These are phyloP conservation scores for Temnopleurus reevesii DNA, from an alignment of 53 echinoderm and acorn worm species.

Conservation along the genomic window DNA sequence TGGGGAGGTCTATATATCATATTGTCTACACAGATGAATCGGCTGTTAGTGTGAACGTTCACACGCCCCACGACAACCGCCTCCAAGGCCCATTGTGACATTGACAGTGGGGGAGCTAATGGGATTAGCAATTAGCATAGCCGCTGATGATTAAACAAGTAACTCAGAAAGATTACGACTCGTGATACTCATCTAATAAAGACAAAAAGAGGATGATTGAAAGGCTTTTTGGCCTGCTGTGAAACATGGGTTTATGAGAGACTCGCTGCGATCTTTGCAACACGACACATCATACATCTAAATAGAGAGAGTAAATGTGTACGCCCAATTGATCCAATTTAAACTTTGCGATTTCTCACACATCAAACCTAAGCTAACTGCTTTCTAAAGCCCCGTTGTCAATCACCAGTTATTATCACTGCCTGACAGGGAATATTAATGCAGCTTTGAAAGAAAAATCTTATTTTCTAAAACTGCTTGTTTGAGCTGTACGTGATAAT, in stretches of 20 bases:
- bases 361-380: background rate
- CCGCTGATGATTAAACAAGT: slow-evolving; percentile 27
- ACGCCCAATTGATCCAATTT: slow-evolving; percentile 2
- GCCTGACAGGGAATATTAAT: background rate
- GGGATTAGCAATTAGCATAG: slow-evolving; percentile 12
- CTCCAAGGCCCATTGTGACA: background rate
- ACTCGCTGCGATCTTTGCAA: background rate
- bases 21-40: too few relatives aligned
- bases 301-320: slow-evolving; percentile 6
- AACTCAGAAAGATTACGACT: background rate
- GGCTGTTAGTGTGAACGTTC: too few relatives aligned
- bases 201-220: background rate
- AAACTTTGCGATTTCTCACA: slow-evolving; percentile 29
- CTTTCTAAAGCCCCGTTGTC: background rate
- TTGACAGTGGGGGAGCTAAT: slow-evolving; percentile 4
- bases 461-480: background rate
- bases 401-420: background rate
- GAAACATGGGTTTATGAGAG: background rate
- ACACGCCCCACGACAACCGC: too few relatives aligned
- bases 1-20: too few relatives aligned
- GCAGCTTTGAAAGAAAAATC: background rate
- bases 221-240: background rate
- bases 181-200: background rate
- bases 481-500: background rate
- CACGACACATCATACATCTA: background rate